Evolutionary conservation across 2,797 vertebrate genomes (phyloP), one percentile per base, ranked within the genome.

Genomic region (Columba guinea): DNA sequence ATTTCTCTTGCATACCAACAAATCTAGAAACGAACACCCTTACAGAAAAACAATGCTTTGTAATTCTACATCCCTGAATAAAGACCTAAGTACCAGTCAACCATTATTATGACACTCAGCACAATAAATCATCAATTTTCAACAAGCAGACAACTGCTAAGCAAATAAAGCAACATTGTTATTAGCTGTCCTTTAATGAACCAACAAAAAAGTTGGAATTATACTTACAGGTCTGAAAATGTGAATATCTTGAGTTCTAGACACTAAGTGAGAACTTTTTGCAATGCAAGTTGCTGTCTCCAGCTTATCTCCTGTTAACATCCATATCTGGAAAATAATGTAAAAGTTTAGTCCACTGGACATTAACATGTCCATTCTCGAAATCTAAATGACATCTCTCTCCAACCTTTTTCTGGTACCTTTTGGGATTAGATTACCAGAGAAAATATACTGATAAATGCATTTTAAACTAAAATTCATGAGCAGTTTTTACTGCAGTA

Each of bases 261-360:
- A 98, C 23, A 99, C 99, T 95, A 99, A 97, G 55, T 99, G 99
- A 73, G 99, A 99, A 96, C 99, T 99, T 97, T 99, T 99, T 5
- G 99, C 99, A 65, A 99, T 99, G 97, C 99, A 99, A 1, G 99
- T 99, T 7, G 99, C 99, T 1, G 99, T 99, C 96, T 99, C 99
- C 4, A 99, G 98, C 87, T 99, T 99, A 97, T 99, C 99, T 21
- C 99, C 99, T 0, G 99, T 99, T 94, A 99, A 95, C 99, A 99
- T 99, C 99, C 99, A 99, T 95, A 99, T 99, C 99, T 99, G 89
- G 88, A 96, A 67, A 90, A 85, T 18, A 94, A 97, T 5, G 1
- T 19, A 30, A 20, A 49, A 53, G n/a, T 78, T 92, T 74, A 82
- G 22, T 92, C 48, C 10, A 18, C 14, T 79, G 39, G 92, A 55